Percentiles rank a stretch among this genome's conserved stretches.
These are phyloP conservation scores for Penaeus monodon DNA, from an alignment of 2,888 invertebrate genomes.

Conservation along the genomic window DNA sequence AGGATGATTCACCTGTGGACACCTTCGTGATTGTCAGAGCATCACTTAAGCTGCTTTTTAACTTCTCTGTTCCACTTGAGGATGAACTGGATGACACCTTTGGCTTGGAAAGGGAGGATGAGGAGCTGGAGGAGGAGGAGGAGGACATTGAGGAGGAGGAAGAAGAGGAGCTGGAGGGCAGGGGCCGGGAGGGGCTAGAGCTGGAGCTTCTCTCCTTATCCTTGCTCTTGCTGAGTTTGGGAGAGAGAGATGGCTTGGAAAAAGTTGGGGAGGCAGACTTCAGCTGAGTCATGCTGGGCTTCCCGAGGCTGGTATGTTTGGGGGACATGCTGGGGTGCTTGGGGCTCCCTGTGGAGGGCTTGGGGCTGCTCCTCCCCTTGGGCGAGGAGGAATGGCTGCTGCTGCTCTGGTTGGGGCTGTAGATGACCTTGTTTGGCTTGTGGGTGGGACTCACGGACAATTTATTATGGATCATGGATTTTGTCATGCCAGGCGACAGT, in stretches of 20 bases:
- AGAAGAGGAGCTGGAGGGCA: conserved; percentile 41
- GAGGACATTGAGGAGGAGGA: conserved; percentile 79
- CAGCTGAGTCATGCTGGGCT: conserved; percentile 88
- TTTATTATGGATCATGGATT: conserved; percentile 55
- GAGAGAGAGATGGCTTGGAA: conserved; percentile 64
- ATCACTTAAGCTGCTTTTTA: conserved; percentile 54
- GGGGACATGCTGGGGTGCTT: conserved; percentile 81
- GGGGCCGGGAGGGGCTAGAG: conserved; percentile 52
- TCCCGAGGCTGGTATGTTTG: conserved; percentile 83
- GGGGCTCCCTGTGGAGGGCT: conserved; percentile 81
- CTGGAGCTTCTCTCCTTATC: conserved; percentile 61
- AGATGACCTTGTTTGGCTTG: conserved; percentile 60
- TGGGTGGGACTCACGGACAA: conserved; percentile 59
- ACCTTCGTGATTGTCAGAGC: conserved; percentile 61
- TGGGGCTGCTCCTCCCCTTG: conserved; percentile 70
- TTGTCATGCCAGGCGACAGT: conserved; percentile 54
- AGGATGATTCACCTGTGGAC: conserved; percentile 57
- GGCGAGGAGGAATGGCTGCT: conserved; percentile 59
- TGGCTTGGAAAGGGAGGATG: conserved; percentile 15
- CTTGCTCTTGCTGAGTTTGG: conserved; percentile 64
- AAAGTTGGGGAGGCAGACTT: conserved; percentile 63
- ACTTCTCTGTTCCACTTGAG: conserved; percentile 40
- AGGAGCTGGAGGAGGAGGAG: conserved; percentile 87
- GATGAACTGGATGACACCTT: conserved; percentile 29
- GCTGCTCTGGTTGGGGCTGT: conserved; percentile 52